Evolutionary conservation across 2,797 vertebrate species (phyloP).

Genomic region (Pseudopleuronectes americanus): DNA sequence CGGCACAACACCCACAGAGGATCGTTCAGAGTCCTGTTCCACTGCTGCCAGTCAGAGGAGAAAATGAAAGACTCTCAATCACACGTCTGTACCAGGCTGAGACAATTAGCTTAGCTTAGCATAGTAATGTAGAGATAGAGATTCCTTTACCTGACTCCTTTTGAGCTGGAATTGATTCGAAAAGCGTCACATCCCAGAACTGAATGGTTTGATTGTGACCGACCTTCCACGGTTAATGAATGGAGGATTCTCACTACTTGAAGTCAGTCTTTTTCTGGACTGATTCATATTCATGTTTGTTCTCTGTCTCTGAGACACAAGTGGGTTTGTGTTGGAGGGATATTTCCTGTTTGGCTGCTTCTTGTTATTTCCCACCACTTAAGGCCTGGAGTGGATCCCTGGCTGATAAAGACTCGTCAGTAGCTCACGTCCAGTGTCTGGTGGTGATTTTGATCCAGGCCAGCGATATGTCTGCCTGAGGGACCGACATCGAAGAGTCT

Average conservation of each 20-base stretch:
- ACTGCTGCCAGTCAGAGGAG: too few relatives aligned
- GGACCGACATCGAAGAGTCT: constrained; percentile 37
- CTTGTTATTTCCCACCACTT: constrained; percentile 36
- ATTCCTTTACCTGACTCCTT: too few relatives aligned
- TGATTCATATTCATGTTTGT: not conserved
- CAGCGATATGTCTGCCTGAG: constrained; percentile 28
- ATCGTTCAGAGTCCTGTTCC: too few relatives aligned
- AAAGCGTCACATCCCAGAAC: not conserved
- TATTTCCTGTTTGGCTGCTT: constrained; percentile 51
- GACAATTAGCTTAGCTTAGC: too few relatives aligned
- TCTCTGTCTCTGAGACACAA: not conserved
- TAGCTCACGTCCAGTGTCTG: constrained; percentile 25
- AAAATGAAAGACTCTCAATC: too few relatives aligned
- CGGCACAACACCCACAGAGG: too few relatives aligned
- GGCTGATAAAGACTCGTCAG: constrained; percentile 18
- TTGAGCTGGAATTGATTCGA: too few relatives aligned
- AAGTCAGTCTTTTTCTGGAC: constrained; percentile 5
- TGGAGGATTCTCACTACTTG: not conserved
- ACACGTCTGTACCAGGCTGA: too few relatives aligned
- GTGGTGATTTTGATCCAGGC: constrained; percentile 36
- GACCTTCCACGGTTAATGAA: not conserved
- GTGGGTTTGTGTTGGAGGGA: not conserved
- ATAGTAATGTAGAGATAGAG: too few relatives aligned
- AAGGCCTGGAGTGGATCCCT: constrained; percentile 8
- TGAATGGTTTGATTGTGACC: constrained; percentile 35